Base-by-base conservation (phyloP, 2,797 vertebrate genomes). In the Phyllotis vaccarum region DNA sequence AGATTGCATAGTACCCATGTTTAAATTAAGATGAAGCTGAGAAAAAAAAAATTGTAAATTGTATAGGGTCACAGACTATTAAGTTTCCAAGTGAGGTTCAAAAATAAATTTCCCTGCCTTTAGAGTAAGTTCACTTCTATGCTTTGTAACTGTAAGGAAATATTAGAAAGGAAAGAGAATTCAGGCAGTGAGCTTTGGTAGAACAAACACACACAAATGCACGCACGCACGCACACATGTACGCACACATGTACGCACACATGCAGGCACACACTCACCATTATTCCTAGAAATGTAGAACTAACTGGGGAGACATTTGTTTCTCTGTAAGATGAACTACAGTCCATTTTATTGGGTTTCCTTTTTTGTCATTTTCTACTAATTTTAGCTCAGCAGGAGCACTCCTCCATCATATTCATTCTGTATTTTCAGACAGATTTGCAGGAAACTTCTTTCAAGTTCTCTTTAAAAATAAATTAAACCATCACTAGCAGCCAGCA, bases 391-490 rank as follows among this genome's bases (percentile, higher is more conserved):
- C 29, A 29, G 60, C 14, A 34, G 46, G 34, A 22, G 0, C 19
- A 43, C 1, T 80, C 78, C 80, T 86, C 29, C 1, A 91, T 97
- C 82, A 85, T 1, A 96, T 70, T 49, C 10, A 72, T 97, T 81
- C 12, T 43, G 60, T 97, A 68, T 95, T 97, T 98, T 16, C 0
- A 90, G 91, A 96, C 98, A 88, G 52, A 97, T 62, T 96, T 87
- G 34, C 19, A 37, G 96, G 90, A 92, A 89, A 97, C 96, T 75
- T 97, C 95, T 97, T 98, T 97, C 94, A 97, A 92, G 68, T 89
- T 52, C 66, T 62, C 94, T 95, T 98, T 97, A 96, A 96, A 97
- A 98, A 96, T 97, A 98, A 98, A 98, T 98, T 97, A 98, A 98
- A 93, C 92, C 95, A 94, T 98, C 96, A 96, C 40, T 98, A 97